Conservation (phyloP, 37 sponge, comb jelly and placozoan genomes). For the Halichondria panicea region DNA sequence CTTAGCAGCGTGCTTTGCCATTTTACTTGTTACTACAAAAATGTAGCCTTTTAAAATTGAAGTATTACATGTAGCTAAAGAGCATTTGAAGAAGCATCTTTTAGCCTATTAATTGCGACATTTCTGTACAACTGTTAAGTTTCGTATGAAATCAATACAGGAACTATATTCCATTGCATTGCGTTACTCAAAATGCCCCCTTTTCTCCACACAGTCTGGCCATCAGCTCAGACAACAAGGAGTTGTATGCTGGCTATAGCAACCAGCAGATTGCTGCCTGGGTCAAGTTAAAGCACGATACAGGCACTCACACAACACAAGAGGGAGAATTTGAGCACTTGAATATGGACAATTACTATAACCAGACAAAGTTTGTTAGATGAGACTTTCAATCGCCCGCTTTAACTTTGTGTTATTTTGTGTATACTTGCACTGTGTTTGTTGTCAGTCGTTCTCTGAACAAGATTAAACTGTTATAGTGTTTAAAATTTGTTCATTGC, state of each 20-base stretch:
- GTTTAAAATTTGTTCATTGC: too few relatives aligned
- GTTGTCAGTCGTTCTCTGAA: too few relatives aligned
- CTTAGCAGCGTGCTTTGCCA: background rate
- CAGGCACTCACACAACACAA: background rate
- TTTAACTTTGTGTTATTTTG: background rate
- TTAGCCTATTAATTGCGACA: too few relatives aligned
- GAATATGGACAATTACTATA: conserved; percentile 23
- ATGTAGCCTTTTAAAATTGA: too few relatives aligned
- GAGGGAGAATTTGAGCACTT: conserved; percentile 36
- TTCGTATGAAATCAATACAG: too few relatives aligned
- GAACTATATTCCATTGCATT: too few relatives aligned
- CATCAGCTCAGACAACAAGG: conserved; percentile 67
- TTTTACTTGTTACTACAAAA: background rate
- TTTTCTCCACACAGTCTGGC: conserved; percentile 39
- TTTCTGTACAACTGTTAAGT: too few relatives aligned
- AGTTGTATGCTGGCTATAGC: conserved; percentile 76
- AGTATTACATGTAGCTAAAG: too few relatives aligned
- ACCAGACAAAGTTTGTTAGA: background rate
- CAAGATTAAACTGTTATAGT: too few relatives aligned
- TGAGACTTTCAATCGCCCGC: background rate
- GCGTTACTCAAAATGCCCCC: background rate
- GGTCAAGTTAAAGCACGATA: conserved; percentile 63
- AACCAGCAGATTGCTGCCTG: conserved; percentile 57
- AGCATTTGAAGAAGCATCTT: too few relatives aligned
- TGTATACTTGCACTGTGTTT: background rate